Evolutionary conservation across 2,888 invertebrate species (phyloP).

Genomic region (Drosophila kokeensis): DNA sequence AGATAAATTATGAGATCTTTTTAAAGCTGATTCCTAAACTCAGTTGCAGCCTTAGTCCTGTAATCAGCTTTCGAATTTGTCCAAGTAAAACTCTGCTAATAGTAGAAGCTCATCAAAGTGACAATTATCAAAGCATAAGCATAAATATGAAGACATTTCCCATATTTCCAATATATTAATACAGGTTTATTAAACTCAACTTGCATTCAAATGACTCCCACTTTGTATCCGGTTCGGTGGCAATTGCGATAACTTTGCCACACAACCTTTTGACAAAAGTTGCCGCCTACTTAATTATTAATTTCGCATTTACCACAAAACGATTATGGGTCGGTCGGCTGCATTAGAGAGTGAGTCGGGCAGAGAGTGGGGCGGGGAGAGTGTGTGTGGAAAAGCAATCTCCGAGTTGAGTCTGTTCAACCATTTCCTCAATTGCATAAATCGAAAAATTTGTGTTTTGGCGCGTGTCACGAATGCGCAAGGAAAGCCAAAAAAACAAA

Average conservation of each 20-base stretch:
- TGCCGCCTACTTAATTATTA: slow-evolving; percentile 74
- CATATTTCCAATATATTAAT: neutral
- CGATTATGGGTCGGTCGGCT: slow-evolving; percentile 53
- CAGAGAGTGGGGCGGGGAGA: neutral
- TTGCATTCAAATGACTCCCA: slow-evolving; percentile 30
- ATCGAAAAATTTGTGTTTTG: slow-evolving; percentile 79
- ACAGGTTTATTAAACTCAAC: neutral
- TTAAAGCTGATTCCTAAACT: neutral
- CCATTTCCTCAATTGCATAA: slow-evolving; percentile 80
- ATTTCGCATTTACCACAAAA: slow-evolving; percentile 80
- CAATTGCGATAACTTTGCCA: slow-evolving; percentile 40
- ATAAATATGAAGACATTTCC: neutral
- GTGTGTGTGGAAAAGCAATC: slow-evolving; percentile 21
- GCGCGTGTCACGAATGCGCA: slow-evolving; percentile 76
- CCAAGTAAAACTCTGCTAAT: neutral
- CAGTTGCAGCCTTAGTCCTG: neutral
- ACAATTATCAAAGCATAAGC: neutral
- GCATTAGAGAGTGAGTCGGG: neutral
- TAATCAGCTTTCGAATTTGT: neutral
- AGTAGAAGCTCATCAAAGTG: neutral
- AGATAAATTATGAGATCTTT: neutral
- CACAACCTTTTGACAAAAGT: slow-evolving; percentile 20
- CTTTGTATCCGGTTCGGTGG: slow-evolving; percentile 42
- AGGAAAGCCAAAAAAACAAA: slow-evolving; percentile 31
- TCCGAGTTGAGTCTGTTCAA: slow-evolving; percentile 23